Percentiles rank a stretch among this genome's conserved stretches.
Evolutionary conservation across 2,888 invertebrate species (phyloP).

Genomic region (Asteroscopus sphinx): DNA sequence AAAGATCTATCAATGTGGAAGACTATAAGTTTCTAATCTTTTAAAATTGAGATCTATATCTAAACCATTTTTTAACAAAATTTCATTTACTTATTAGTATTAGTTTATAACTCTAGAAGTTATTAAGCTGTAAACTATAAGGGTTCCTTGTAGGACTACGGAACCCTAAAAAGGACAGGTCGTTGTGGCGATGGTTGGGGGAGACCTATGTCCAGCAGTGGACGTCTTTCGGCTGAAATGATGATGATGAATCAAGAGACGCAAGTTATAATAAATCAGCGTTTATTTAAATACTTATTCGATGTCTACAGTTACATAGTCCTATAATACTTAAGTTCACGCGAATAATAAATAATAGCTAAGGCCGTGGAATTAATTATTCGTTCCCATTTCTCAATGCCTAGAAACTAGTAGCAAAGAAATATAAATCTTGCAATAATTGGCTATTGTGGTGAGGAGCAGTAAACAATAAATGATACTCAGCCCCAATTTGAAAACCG

Average conservation of each 20-base stretch:
- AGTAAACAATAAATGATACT: conserved; percentile 26
- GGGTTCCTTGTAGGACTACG: too few species aligned
- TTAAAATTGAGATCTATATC: too few species aligned
- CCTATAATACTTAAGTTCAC: conserved; percentile 18
- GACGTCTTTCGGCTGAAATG: too few species aligned
- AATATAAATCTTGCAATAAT: conserved; percentile 51
- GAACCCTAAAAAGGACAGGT: too few species aligned
- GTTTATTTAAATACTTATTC: background rate
- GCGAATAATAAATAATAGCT: conserved; percentile 18
- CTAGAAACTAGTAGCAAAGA: conserved; percentile 28
- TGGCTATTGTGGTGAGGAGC: conserved; percentile 32
- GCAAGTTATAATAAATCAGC: background rate
- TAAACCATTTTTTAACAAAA: too few species aligned
- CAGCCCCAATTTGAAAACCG: conserved; percentile 29
- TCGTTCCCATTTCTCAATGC: conserved; percentile 48
- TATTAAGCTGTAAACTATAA: too few species aligned
- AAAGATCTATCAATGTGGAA: too few species aligned
- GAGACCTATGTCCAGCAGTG: too few species aligned
- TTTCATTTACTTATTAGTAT: too few species aligned
- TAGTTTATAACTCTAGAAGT: too few species aligned
- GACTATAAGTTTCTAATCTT: too few species aligned
- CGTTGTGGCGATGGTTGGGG: too few species aligned
- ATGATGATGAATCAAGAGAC: background rate
- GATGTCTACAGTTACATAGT: conserved; percentile 7
- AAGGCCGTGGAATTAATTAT: conserved; percentile 42